A percentile compares a stretch with the other conserved stretches of the same genome.
Conservation (phyloP, 2,797 vertebrate species). For the Ctenopoma kingsleyae region DNA sequence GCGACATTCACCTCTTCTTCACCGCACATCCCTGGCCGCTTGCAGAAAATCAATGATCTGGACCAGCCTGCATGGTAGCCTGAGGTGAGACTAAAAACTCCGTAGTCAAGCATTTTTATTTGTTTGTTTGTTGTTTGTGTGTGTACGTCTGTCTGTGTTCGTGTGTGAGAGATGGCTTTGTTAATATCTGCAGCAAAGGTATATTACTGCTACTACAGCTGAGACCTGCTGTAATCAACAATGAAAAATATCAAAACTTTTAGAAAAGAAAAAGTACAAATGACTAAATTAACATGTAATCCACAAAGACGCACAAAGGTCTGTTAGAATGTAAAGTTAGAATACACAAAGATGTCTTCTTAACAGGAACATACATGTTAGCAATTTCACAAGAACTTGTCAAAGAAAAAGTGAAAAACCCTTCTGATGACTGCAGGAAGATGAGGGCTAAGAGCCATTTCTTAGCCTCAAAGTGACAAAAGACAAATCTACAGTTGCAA, state of each 20-base stretch:
- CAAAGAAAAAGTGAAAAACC: conserved; percentile 36
- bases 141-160: not conserved
- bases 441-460: conserved; percentile 70
- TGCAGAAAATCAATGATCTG: conserved; percentile 77
- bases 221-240: conserved; percentile 1
- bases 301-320: not conserved
- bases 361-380: conserved; percentile 5
- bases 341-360: not conserved
- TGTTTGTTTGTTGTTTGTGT: not conserved
- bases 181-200: conserved; percentile 40
- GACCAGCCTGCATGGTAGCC: conserved; percentile 65
- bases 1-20: conserved; percentile 74
- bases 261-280: not conserved
- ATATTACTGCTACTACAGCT: not conserved
- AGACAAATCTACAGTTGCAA: conserved; percentile 85
- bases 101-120: conserved; percentile 49
- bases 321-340: conserved; percentile 2
- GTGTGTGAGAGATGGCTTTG: conserved; percentile 39
- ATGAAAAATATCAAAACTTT: not conserved
- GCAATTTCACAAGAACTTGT: conserved; percentile 23
- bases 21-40: conserved; percentile 48
- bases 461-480: conserved; percentile 81
- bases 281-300: too few species aligned
- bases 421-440: conserved; percentile 40
- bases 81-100: conserved; percentile 66